Percentiles rank a stretch among this genome's conserved stretches.
phyloP scores from a whole-genome alignment of 2,113 vertebrate genomes.

The Corapipo altera region DNA sequence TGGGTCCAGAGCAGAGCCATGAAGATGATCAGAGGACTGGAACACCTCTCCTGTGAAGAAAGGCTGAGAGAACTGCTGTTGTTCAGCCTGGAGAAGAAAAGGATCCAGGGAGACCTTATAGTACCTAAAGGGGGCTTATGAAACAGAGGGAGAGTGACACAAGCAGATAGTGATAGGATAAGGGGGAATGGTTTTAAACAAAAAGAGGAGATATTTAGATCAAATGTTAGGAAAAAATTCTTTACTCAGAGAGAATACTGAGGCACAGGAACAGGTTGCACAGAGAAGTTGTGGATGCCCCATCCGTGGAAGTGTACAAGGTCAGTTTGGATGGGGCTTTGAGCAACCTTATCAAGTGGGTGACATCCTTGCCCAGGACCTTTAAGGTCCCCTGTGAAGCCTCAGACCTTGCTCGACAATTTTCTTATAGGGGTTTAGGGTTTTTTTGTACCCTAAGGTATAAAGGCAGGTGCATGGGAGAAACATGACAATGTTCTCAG shows the following conservation, averaged over 20 bases:
- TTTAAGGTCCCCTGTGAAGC: background rate
- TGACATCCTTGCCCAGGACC: fast-evolving
- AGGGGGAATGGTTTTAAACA: background rate
- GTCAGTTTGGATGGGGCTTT: background rate
- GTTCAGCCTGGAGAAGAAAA: background rate
- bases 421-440: background rate
- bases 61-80: background rate
- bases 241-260: background rate
- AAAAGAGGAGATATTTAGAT: background rate
- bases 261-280: background rate
- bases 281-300: background rate
- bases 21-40: background rate
- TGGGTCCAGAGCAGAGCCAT: background rate
- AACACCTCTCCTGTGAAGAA: background rate
- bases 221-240: background rate
- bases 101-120: background rate
- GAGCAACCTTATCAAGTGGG: background rate
- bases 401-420: background rate
- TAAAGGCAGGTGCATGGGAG: background rate
- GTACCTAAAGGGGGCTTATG: background rate
- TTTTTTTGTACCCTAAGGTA: background rate
- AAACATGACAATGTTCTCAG: no score
- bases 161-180: background rate
- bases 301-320: background rate
- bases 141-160: fast-evolving